Evolutionary conservation across 2,113 vertebrate genomes (phyloP), one percentile per base, ranked within the genome.

Genomic region (Nymphicus hollandicus): DNA sequence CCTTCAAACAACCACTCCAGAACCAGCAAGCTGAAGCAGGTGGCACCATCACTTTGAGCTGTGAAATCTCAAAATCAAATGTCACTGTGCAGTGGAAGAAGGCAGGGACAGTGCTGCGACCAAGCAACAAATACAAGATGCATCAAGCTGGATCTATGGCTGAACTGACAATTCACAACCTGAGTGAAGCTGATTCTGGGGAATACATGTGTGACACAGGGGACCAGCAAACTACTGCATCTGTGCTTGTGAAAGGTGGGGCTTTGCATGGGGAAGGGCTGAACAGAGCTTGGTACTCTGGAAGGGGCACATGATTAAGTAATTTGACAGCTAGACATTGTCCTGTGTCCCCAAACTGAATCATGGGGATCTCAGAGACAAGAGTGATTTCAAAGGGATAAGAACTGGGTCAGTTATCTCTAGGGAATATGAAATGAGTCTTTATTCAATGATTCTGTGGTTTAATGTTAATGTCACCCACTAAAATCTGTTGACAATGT

Each of bases 181-280:
- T 99, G 83, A 96, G 76, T 5, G 39, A 96, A 3, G 96, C 98
- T 43, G 99, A 99, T 33, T 86, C 97, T 13, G 99, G 99, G 2
- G 96, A 99, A 17, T 99, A 99, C 90, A 87, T n/a, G 10, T 99
- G 99, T 31, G 94, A 97, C 63, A 98, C 98, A 5, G 97, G 98
- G 24, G 98, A 99, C 61, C 97, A 98, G 86, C 98, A 97, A 84
- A 98, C 98, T 50, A 98, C 98, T 9, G 98, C 98, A 28, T 94
- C 96, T 1, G 96, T 99, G 68, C 97, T 87, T 10, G 94, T 99
- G 74, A 98, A 98, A 86, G 98, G 99, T 99, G 61, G 91, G 81
- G 46, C 6, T 56, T 35, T 5, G 13, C 2, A 0, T 7, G 83
- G 73, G 65, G 49, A 72, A 37, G 22, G 4, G 69, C 17, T 64